Percentiles rank a stretch among this genome's conserved stretches.
phyloP scores from a whole-genome alignment of 2,888 invertebrate genomes.

The Cryptophagus acutangulus region DNA sequence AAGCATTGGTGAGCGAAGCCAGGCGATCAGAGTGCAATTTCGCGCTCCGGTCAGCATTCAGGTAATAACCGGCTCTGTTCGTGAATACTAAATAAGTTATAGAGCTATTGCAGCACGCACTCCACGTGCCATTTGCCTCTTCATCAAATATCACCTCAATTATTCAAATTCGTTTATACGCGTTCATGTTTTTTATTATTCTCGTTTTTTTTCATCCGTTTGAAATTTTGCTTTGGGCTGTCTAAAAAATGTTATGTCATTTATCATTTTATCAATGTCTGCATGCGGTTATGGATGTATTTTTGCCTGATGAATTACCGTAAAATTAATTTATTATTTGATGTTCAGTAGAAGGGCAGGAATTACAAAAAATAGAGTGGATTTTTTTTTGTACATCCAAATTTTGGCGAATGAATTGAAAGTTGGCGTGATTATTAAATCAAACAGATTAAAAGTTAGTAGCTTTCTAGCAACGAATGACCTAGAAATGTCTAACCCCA shows the following conservation, averaged over 20 bases:
- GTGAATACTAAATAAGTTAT: slow-evolving; percentile 32
- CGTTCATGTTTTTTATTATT: neutral
- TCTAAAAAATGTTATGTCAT: neutral
- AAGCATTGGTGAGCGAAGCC: slow-evolving; percentile 11
- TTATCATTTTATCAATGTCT: neutral
- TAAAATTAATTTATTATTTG: too few relatives aligned
- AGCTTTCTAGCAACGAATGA: too few relatives aligned
- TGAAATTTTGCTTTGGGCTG: neutral
- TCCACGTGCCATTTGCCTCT: slow-evolving; percentile 18
- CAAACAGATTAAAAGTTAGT: too few relatives aligned
- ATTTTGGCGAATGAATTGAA: too few relatives aligned
- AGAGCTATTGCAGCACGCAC: slow-evolving; percentile 19
- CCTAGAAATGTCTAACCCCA: too few relatives aligned
- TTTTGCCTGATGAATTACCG: too few relatives aligned
- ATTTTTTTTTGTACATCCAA: too few relatives aligned
- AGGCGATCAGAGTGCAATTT: slow-evolving; percentile 30
- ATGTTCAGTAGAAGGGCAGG: too few relatives aligned
- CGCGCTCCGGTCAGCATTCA: slow-evolving; percentile 36
- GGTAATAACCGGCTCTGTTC: slow-evolving; percentile 29
- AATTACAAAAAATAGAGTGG: too few relatives aligned
- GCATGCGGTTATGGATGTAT: too few relatives aligned
- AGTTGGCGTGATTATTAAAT: too few relatives aligned
- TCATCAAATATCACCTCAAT: slow-evolving; percentile 28
- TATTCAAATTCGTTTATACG: slow-evolving; percentile 19
- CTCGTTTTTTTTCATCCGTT: neutral